Base-by-base conservation (phyloP, 2,888 invertebrate species). In the Aphidius colemani region DNA sequence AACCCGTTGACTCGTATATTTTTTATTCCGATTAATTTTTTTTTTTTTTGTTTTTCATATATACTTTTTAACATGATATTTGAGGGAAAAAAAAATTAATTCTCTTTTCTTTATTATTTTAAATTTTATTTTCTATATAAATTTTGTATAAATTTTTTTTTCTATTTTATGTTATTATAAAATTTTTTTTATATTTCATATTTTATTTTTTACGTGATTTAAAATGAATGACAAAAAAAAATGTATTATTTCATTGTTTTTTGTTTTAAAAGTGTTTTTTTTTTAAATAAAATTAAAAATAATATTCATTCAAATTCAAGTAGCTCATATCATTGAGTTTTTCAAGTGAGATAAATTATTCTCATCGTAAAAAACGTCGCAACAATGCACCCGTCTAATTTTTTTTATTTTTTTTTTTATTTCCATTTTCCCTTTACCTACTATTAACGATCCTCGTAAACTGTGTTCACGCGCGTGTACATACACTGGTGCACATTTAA, bases 341-440 rank as follows among this genome's bases (percentile, higher is more conserved):
- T 46, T n/a, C 46, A 46, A 9, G 51, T 30, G 59, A 53, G 59
- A 60, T 64, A 49, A 60, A 64, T 64, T 64, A 60, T 60, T 50
- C 60, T 39, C 50, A 55, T 48, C 59, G 49, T 64, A 64, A 64
- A 64, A 64, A 51, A 44, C 49, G 64, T 59, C 53, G 59, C 64
- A 56, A 64, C 64, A 64, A 64, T 64, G 50, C 56, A 49, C 48
- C 45, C 59, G 44, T 55, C 55, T 49, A 60, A 56, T 56, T 64
- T 56, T 43, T n/a, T 30, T 30, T 30, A 0, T 30, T 30, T 56
- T 43, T n/a, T 30, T 30, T 30, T 2, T 30, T 30, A 30, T 30
- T 18, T 18, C 3, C 5, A 30, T 30, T 30, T 30, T 30, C 3
- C 5, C 5, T 30, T 53, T 49, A 48, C 48, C 46, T 39, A 63